Conservation (phyloP, 2,113 vertebrate genomes). For the Helogale parvula region DNA sequence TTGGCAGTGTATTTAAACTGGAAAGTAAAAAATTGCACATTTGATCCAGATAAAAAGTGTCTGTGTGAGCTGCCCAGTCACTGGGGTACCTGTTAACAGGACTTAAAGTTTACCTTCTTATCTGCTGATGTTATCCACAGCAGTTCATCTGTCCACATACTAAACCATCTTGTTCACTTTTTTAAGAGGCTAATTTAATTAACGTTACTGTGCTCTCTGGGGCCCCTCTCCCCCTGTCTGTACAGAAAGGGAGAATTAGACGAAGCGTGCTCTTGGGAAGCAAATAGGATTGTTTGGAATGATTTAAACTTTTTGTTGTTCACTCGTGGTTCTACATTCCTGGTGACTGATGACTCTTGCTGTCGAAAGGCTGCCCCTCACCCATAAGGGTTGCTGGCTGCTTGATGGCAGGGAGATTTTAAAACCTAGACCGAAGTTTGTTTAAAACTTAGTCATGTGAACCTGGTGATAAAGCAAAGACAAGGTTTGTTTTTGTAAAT, state of each 20-base stretch:
- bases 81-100: background rate
- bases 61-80: constrained; percentile 34
- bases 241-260: constrained; percentile 59
- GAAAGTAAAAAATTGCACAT: constrained; percentile 53
- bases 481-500: constrained; percentile 76
- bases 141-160: constrained; percentile 26
- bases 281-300: constrained; percentile 65
- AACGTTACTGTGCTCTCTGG: background rate
- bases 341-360: constrained; percentile 68
- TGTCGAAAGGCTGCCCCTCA: constrained; percentile 13
- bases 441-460: constrained; percentile 64
- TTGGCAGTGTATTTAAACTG: constrained; percentile 52
- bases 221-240: constrained; percentile 36
- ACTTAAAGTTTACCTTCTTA: constrained; percentile 50
- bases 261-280: constrained; percentile 71
- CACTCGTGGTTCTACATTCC: constrained; percentile 64
- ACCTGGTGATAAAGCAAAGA: constrained; percentile 54
- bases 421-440: constrained; percentile 51
- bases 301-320: constrained; percentile 54
- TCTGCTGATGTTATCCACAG: constrained; percentile 18
- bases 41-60: constrained; percentile 46
- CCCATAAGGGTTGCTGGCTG: constrained; percentile 8
- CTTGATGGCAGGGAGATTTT: constrained; percentile 58
- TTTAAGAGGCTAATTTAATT: constrained; percentile 65
- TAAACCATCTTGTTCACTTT: constrained; percentile 51